A percentile compares a stretch with the other conserved stretches of the same genome.
Evolutionary conservation across 1,140 invertebrate species (phyloP).

Genomic region (Drosophila willistoni): DNA sequence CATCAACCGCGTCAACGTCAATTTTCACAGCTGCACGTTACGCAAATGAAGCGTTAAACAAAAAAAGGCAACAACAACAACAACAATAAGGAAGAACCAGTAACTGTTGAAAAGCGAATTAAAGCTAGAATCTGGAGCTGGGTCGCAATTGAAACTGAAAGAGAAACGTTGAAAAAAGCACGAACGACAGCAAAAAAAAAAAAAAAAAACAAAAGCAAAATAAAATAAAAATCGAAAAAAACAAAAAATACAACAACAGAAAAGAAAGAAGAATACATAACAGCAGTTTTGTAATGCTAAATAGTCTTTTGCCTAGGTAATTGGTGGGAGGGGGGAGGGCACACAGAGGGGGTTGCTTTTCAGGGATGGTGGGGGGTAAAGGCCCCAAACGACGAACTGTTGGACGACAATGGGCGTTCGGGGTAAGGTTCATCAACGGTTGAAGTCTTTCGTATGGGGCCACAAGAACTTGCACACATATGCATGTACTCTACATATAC

Average conservation of each 20-base stretch:
- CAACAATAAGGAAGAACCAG: conserved; percentile 5
- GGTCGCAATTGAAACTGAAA: conserved; percentile 66
- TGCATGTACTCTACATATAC: neutral
- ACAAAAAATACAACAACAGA: conserved; percentile 58
- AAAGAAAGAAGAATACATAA: conserved; percentile 58
- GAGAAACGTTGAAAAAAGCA: conserved; percentile 74
- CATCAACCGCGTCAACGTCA: conserved; percentile 27
- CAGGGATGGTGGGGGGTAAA: conserved; percentile 10
- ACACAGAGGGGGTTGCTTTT: conserved; percentile 11
- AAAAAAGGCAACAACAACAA: conserved; percentile 39
- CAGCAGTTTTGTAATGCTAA: conserved; percentile 79
- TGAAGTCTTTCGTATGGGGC: conserved; percentile 73
- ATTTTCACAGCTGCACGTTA: conserved; percentile 61
- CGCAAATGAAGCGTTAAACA: conserved; percentile 66
- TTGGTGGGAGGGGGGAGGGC: conserved; percentile 10
- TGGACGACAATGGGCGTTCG: conserved; percentile 13
- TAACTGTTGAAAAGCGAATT: conserved; percentile 75
- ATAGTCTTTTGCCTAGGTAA: conserved; percentile 41
- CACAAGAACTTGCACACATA: conserved; percentile 37
- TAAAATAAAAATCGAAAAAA: conserved; percentile 54
- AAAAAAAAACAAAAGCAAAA: conserved; percentile 65
- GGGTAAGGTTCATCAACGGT: conserved; percentile 31
- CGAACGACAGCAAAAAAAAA: conserved; percentile 74
- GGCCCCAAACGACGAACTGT: neutral
- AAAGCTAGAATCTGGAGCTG: conserved; percentile 69